Evolutionary conservation across 2,113 vertebrate species (phyloP), one percentile per base, ranked within the genome.

Genomic region (Boulengeromyrus knoepffleri): DNA sequence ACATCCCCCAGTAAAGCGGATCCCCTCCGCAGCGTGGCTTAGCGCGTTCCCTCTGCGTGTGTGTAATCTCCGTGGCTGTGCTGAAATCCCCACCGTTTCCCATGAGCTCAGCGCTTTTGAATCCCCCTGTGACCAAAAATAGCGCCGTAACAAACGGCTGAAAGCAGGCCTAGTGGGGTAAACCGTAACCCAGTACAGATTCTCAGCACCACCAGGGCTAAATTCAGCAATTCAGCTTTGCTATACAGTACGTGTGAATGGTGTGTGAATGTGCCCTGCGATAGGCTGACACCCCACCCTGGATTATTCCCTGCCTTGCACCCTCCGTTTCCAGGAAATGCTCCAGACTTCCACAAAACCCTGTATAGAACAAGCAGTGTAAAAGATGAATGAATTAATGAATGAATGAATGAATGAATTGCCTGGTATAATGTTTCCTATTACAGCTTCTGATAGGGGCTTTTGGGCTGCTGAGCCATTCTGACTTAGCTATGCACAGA

Each of bases 21-120:
- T 47, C 12, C 8, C 13, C 31, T 2, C 17, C 17, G 31, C 8
- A 8, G 31, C 7, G 3, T 0, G 5, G 53, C 10, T 49, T 2
- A 2, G 53, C 45, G n/a, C 89, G 89, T 90, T 62, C 92, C 93
- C 93, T 91, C 93, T 4, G 91, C 27, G 19, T 42, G 46, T 47
- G 27, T 77, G 45, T 95, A 94, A 95, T 95, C 94, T 93, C 89
- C 92, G 88, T 90, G 91, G 58, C 88, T 21, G 21, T 83, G 87
- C 91, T 49, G 39, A 84, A 84, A 84, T 84, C 77, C 85, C 21
- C 88, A 83, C 88, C 24, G 84, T 93, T 94, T 94, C 91, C 89
- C 27, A 88, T 88, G 85, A 90, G 90, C 92, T 95, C 94, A 94
- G 94, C 93, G 87, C 90, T 92, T 92, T 58, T 9, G 94, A 94